Conservation (phyloP, 2,113 vertebrate species). For the Mesoclemmys tuberculata region DNA sequence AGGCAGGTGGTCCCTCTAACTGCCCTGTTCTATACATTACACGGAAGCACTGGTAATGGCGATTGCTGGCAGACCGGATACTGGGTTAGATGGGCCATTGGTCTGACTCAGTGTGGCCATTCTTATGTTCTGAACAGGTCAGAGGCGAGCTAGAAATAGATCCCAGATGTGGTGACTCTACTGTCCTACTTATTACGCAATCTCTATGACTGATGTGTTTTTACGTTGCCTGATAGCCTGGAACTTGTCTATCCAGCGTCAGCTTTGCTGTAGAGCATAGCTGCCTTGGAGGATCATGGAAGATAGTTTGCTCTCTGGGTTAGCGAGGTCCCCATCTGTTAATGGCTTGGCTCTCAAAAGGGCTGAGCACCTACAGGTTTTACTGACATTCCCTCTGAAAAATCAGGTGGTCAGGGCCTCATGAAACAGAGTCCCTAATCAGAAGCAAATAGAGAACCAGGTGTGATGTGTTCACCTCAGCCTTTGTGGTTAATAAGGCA, state of each 20-base stretch:
- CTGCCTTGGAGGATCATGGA: neutral
- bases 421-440: neutral
- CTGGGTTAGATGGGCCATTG: neutral
- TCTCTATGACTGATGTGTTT: neutral
- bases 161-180: neutral
- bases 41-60: neutral
- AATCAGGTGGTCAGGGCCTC: neutral
- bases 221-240: neutral
- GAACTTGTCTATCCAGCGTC: fast-evolving
- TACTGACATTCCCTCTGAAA: neutral
- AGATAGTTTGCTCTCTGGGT: neutral
- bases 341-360: neutral
- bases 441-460: neutral
- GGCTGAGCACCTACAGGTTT: neutral
- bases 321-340: neutral
- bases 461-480: neutral
- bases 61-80: neutral
- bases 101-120: neutral
- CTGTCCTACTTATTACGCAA: fast-evolving
- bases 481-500: neutral
- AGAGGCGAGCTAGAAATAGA: neutral
- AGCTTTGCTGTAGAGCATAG: neutral
- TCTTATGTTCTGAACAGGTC: neutral
- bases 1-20: neutral
- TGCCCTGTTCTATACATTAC: neutral